Evolutionary conservation across 2,113 vertebrate species (phyloP).

Genomic region (Trematomus loennbergii): DNA sequence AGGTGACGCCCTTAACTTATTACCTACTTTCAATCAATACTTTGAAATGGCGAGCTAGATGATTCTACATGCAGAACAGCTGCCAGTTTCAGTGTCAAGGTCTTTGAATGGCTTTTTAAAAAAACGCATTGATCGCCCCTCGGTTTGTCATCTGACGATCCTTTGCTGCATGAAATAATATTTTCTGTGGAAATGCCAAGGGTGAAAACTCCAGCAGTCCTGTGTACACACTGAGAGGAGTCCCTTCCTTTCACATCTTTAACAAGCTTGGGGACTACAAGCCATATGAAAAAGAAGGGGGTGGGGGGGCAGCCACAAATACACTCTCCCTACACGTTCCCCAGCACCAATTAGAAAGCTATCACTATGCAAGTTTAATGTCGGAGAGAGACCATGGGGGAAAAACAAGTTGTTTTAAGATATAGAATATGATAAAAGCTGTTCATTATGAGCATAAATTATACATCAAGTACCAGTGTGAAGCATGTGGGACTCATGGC

Average conservation of each 20-base stretch:
- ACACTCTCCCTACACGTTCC: constrained; percentile 59
- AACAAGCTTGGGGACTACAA: constrained; percentile 71
- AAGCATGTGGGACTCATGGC: constrained; percentile 53
- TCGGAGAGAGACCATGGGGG: constrained; percentile 62
- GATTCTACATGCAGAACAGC: constrained; percentile 47
- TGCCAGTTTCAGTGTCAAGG: constrained; percentile 27
- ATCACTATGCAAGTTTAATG: constrained; percentile 82
- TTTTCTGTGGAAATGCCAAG: constrained; percentile 21
- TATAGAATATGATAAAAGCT: constrained; percentile 82
- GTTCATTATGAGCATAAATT: constrained; percentile 82
- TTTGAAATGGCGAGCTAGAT: constrained; percentile 10
- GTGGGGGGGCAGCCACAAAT: constrained; percentile 40
- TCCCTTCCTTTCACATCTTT: constrained; percentile 48
- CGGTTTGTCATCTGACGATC: constrained; percentile 14
- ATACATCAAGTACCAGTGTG: constrained; percentile 65
- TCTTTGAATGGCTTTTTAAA: constrained; percentile 33
- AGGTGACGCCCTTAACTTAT: constrained; percentile 67
- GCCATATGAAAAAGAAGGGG: constrained; percentile 26
- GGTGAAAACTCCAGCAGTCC: constrained; percentile 39
- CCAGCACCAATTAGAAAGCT: constrained; percentile 77
- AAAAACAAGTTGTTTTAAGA: constrained; percentile 78
- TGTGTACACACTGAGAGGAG: constrained; percentile 40
- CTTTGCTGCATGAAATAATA: constrained; percentile 18
- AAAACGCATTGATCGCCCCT: constrained; percentile 40
- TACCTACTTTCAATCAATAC: constrained; percentile 57